Conservation (phyloP, 2,888 invertebrate genomes). For the Ennomos erosarius region DNA sequence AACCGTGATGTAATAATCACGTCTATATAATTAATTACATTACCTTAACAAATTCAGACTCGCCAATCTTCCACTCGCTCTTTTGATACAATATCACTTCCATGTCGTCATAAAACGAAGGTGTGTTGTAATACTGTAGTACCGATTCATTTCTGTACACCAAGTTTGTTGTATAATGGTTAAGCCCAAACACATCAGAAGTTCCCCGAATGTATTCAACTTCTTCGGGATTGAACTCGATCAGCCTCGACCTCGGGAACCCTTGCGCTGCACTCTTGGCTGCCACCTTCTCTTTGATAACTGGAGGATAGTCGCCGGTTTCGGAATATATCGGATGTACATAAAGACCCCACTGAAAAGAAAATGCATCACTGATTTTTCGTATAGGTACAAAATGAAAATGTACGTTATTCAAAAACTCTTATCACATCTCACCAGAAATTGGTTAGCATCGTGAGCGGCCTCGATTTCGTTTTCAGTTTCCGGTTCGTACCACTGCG, state of each 20-base stretch:
- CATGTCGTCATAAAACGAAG: slow-evolving; percentile 49
- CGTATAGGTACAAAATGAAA: not conserved
- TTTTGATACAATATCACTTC: slow-evolving; percentile 38
- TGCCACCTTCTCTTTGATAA: slow-evolving; percentile 82
- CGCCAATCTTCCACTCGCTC: slow-evolving; percentile 44
- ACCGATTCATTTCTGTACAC: slow-evolving; percentile 53
- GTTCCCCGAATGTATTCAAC: slow-evolving; percentile 56
- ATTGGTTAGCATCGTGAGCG: slow-evolving; percentile 78
- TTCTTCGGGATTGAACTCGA: slow-evolving; percentile 70
- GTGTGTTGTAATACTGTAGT: slow-evolving; percentile 37
- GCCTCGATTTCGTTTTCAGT: slow-evolving; percentile 65
- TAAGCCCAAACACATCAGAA: slow-evolving; percentile 77
- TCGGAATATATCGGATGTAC: slow-evolving; percentile 85
- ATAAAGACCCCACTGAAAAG: slow-evolving; percentile 80
- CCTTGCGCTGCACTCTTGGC: slow-evolving; percentile 80
- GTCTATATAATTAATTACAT: not conserved
- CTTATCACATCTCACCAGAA: slow-evolving; percentile 57
- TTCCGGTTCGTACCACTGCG: slow-evolving; percentile 76
- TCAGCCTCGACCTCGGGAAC: slow-evolving; percentile 66
- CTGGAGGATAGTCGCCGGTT: slow-evolving; percentile 85
- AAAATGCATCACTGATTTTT: slow-evolving; percentile 12
- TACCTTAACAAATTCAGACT: slow-evolving; percentile 40
- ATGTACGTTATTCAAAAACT: not conserved
- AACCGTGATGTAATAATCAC: no score
- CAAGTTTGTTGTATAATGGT: slow-evolving; percentile 85